Conservation (phyloP, 2,888 invertebrate species). For the Clanis bilineata region DNA sequence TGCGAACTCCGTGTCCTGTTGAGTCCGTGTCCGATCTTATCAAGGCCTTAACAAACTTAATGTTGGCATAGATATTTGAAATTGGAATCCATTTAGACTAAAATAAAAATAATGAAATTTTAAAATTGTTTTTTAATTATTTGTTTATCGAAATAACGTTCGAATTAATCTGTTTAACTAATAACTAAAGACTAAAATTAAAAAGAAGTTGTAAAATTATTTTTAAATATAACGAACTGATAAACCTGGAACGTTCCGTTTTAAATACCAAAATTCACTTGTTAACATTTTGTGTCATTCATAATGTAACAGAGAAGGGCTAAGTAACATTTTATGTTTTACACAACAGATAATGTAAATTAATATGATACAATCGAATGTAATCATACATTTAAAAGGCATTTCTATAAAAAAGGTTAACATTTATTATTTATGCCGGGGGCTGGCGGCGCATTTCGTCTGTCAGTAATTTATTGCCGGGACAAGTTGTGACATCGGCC, state of each 20-base stretch:
- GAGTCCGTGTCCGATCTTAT: constrained; percentile 6
- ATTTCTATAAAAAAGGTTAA: constrained; percentile 30
- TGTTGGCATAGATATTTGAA: background rate
- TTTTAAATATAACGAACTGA: too few species aligned
- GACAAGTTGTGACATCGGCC: constrained; percentile 52
- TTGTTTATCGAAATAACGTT: too few species aligned
- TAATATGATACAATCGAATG: background rate
- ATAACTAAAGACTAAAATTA: too few species aligned
- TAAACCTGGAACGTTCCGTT: background rate
- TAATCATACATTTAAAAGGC: constrained; percentile 23
- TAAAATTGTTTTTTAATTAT: background rate
- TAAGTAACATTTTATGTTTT: background rate
- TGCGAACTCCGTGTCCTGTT: background rate
- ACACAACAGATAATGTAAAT: background rate
- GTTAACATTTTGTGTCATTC: background rate
- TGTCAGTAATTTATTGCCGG: constrained; percentile 54
- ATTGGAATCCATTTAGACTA: background rate
- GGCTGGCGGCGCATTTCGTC: constrained; percentile 49
- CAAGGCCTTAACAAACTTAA: background rate
- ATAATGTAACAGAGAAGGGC: background rate
- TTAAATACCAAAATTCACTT: too few species aligned
- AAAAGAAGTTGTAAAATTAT: too few species aligned
- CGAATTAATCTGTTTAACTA: too few species aligned
- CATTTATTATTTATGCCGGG: constrained; percentile 39
- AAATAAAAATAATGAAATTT: background rate